Evolutionary conservation across 2,888 invertebrate genomes (phyloP), one percentile per base, ranked within the genome.

Genomic region (Sphecodes monilicornis): DNA sequence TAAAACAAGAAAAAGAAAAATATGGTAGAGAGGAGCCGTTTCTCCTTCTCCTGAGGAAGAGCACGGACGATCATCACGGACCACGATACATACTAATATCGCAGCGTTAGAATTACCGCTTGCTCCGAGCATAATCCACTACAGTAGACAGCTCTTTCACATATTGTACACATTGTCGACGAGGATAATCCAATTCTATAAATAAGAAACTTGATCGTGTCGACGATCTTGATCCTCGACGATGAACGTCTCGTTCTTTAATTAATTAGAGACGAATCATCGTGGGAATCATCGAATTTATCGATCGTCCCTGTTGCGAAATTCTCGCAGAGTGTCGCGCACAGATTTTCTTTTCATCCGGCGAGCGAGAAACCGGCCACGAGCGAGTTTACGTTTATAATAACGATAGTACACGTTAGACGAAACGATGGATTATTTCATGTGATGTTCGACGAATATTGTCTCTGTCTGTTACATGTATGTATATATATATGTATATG

Each of bases 381-480:
- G 32, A 4, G 32, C 66, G 36, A 4, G 32, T 41, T 72, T 78
- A 66, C 32, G 64, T 85, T 77, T 71, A 72, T 22, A 36, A 72
- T 66, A 66, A 32, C 22, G 36, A 66, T 66, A 66, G 66, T 32
- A 39, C 39, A 69, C 78, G 74, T 86, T 85, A 60, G 78, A 75
- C 5, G 39, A 39, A 39, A 77, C 71, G 82, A 82, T 73, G 78
- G 50, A 74, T 85, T 74, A 79, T 85, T 85, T 85, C 85, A 79
- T 79, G 82, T 76, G 82, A 85, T 79, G 85, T 82, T 85, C 76
- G 82, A 86, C 41, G 76, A 66, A 86, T 79, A 71, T 81, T 74
- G 78, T 86, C 72, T 64, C 86, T 81, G 74, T 85, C 85, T 76
- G 85, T 86, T 85, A 57, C 74, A 85, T 78, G 85, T 86, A 86